Evolutionary conservation across 2,888 invertebrate genomes (phyloP), one percentile per base, ranked within the genome.

Genomic region (Venustoraphidia nigricollis): DNA sequence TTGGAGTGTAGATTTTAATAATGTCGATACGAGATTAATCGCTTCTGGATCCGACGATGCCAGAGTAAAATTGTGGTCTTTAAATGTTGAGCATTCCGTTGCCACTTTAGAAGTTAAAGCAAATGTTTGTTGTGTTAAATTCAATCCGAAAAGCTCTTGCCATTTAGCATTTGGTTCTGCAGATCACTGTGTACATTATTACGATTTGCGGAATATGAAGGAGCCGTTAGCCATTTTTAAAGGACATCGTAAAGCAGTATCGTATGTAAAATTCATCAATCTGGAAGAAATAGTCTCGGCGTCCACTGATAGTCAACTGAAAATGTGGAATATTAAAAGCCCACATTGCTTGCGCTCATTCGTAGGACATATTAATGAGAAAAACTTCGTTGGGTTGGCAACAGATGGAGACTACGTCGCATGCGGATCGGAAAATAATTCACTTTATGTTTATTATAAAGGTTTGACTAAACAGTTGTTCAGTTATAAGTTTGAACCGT

Each of bases 1-100:
- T 65, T 95, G 95, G 94, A 90, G 90, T 56, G 93, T 95, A 37
- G 92, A 94, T 69, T 95, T 94, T 68, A 94, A 91, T 66, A 79
- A 84, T 56, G 83, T 89, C 34, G 93, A 95, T 65, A 89, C 92
- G 10, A 76, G 89, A 27, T 68, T 94, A 40, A 79, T 95, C 50
- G 94, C 94, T 0, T 91, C 91, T 0, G 93, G 92, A 1, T 90
- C 90, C 0, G 94, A 94, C 66, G 93, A 94, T 69, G 85, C 90
- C 4, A 77, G 87, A 61, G 93, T 95, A 34, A 94, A 94, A 66
- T 72, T 95, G 45, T 95, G 94, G 87, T 84, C 90, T 9, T 71
- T 90, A n/a, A 87, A 88, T 65, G 77, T 79, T 38, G 89, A 91
- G 57, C 82, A 88, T 56, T 88, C 87, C 0, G 82, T 93, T 10